Conservation (phyloP, 1,140 invertebrate species). For the Hydropsyche tenuis region DNA sequence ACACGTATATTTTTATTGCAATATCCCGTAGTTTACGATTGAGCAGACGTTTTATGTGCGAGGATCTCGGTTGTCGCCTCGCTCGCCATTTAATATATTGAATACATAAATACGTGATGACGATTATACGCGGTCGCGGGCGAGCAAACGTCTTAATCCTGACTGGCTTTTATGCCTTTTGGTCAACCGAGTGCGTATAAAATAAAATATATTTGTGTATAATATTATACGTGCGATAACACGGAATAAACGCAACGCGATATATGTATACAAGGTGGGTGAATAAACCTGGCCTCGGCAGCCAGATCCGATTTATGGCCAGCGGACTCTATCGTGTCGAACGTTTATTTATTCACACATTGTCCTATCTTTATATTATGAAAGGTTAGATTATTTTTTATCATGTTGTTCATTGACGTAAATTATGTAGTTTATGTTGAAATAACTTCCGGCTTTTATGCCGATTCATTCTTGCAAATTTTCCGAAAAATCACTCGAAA, state of each 20-base stretch:
- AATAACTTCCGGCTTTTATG: background rate
- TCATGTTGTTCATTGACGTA: too few species aligned
- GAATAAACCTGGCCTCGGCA: conserved; percentile 10
- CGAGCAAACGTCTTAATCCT: conserved; percentile 31
- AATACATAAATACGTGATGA: conserved; percentile 15
- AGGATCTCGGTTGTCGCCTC: too few species aligned
- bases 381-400: too few species aligned
- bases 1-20: too few species aligned
- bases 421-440: background rate
- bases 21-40: too few species aligned
- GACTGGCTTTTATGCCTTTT: conserved; percentile 28
- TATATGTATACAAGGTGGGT: background rate
- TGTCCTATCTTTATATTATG: too few species aligned
- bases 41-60: too few species aligned
- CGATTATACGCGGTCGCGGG: background rate
- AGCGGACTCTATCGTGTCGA: conserved; percentile 14
- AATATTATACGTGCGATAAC: too few species aligned
- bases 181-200: background rate
- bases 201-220: too few species aligned
- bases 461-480: too few species aligned
- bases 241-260: background rate
- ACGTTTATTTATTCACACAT: background rate
- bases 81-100: background rate
- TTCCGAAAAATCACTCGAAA: too few species aligned
- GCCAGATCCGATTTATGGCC: conserved; percentile 18